A percentile compares a stretch with the other conserved stretches of the same genome.
Conservation (phyloP, 2,113 vertebrate species). For the Misgurnus anguillicaudatus region DNA sequence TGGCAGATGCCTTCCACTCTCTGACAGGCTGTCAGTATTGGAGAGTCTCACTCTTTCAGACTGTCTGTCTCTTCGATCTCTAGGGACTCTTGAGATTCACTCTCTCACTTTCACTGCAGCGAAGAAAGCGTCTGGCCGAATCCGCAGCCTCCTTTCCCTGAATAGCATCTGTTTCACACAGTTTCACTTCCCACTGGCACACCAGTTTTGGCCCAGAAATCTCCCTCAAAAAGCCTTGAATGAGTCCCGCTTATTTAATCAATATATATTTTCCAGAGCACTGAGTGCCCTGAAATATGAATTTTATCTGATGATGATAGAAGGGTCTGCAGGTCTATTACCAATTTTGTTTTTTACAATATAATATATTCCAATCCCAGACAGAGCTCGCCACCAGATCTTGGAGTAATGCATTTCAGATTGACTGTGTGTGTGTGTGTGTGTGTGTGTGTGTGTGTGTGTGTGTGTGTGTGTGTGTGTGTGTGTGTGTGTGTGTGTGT, state of each 20-base stretch:
- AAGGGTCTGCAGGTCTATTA: constrained; percentile 11
- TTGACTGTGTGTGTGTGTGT: not conserved
- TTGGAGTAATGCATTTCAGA: constrained; percentile 8
- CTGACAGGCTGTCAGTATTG: constrained; percentile 43
- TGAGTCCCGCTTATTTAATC: constrained; percentile 50
- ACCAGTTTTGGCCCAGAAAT: constrained; percentile 49
- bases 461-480: not conserved
- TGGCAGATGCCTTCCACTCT: constrained; percentile 38
- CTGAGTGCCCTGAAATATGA: constrained; percentile 20
- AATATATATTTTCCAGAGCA: constrained; percentile 35
- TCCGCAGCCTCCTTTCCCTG: constrained; percentile 39
- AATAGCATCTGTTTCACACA: constrained; percentile 53
- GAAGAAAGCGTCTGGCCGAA: constrained; percentile 27
- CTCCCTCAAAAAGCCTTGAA: constrained; percentile 29
- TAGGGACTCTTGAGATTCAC: constrained; percentile 17
- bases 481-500: constrained; percentile 6
- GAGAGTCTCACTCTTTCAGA: constrained; percentile 45
- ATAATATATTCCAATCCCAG: not conserved
- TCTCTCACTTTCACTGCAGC: not conserved
- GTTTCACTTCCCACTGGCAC: constrained; percentile 37
- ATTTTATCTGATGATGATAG: constrained; percentile 42
- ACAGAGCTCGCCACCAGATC: not conserved
- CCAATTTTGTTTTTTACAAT: constrained; percentile 18
- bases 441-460: not conserved
- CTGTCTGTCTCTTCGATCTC: constrained; percentile 39